Conservation (phyloP, 2,888 invertebrate species). For the Trissoscelio sp. region DNA sequence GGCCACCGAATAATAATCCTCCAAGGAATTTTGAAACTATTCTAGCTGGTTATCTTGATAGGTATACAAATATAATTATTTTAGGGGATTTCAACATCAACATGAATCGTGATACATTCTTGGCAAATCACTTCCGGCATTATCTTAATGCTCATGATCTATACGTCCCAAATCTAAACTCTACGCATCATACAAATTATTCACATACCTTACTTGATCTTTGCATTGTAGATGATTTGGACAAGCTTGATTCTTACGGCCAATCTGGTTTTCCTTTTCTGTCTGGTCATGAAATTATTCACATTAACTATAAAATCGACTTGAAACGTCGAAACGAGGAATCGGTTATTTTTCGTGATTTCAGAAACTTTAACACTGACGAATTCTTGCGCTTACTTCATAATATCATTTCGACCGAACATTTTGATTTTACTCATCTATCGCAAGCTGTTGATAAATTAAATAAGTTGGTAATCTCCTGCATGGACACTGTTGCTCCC, state of each 20-base stretch:
- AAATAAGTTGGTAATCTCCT: too few species aligned
- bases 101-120: background rate
- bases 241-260: background rate
- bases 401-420: too few species aligned
- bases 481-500: too few species aligned
- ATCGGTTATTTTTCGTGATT: background rate
- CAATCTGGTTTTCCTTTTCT: background rate
- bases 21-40: background rate
- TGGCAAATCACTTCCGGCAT: background rate
- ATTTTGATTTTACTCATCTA: too few species aligned
- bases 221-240: background rate
- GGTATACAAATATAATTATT: background rate
- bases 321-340: too few species aligned
- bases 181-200: background rate
- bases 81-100: conserved; percentile 38
- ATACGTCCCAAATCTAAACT: too few species aligned
- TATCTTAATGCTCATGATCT: background rate
- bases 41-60: background rate
- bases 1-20: conserved; percentile 5
- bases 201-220: background rate
- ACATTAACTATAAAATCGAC: background rate
- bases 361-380: background rate
- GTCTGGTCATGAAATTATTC: background rate
- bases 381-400: too few species aligned
- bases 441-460: too few species aligned